Evolutionary conservation across 1,140 invertebrate genomes (phyloP).

Genomic region (Pteromalus puparum): DNA sequence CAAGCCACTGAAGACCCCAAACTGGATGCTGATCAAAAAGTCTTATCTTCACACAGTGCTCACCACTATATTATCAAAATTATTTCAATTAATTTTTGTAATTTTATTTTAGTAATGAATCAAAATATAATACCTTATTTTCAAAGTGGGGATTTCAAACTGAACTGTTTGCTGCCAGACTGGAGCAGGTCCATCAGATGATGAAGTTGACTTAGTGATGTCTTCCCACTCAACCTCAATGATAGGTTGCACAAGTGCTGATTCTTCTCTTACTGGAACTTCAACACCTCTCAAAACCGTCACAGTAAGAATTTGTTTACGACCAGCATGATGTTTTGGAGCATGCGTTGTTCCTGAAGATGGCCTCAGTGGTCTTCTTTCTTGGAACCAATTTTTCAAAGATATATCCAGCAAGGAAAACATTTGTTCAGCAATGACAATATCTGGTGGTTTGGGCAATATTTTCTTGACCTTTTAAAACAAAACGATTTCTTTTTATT

Average conservation of each 20-base stretch:
- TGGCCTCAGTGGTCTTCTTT: slow-evolving; percentile 60
- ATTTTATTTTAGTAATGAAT: background rate
- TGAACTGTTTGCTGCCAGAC: slow-evolving; percentile 72
- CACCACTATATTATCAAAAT: slow-evolving; percentile 49
- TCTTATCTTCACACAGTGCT: slow-evolving; percentile 66
- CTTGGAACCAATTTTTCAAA: slow-evolving; percentile 63
- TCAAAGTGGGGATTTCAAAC: slow-evolving; percentile 64
- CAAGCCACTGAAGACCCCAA: slow-evolving; percentile 73
- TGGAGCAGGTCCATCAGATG: slow-evolving; percentile 69
- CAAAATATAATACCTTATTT: slow-evolving; percentile 38
- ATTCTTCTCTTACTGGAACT: slow-evolving; percentile 72
- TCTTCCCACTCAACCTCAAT: slow-evolving; percentile 71
- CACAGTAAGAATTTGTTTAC: slow-evolving; percentile 65
- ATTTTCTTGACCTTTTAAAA: slow-evolving; percentile 49
- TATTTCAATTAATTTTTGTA: background rate
- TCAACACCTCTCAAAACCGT: slow-evolving; percentile 70
- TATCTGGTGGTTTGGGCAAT: slow-evolving; percentile 58
- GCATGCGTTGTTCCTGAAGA: slow-evolving; percentile 43
- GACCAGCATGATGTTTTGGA: slow-evolving; percentile 55
- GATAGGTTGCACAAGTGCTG: slow-evolving; percentile 68
- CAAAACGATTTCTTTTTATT: background rate
- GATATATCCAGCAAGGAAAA: slow-evolving; percentile 67
- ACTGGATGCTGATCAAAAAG: slow-evolving; percentile 72
- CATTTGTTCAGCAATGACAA: slow-evolving; percentile 65
- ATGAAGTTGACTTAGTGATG: slow-evolving; percentile 59